A percentile compares a stretch with the other conserved stretches of the same genome.
phyloP scores from a whole-genome alignment of 2,797 vertebrate species.

The Apogon hyalosoma region DNA sequence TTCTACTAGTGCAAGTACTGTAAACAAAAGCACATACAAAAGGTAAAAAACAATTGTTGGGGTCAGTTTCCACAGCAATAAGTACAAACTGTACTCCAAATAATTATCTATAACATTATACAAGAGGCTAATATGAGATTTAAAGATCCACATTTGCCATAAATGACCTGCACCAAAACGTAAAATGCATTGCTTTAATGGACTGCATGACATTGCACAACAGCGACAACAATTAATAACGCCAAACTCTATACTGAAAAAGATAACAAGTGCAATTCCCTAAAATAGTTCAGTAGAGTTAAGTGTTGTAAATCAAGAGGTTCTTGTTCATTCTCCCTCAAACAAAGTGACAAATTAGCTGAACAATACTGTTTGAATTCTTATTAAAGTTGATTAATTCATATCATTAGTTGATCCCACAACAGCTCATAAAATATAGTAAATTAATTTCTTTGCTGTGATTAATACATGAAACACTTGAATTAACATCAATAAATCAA shows the following conservation, averaged over 20 bases:
- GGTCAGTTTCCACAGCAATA: constrained; percentile 3
- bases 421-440: constrained; percentile 85
- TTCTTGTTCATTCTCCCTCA: constrained; percentile 77
- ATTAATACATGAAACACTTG: constrained; percentile 89
- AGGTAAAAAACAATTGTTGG: neutral
- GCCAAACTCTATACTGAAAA: constrained; percentile 17
- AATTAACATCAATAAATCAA: constrained; percentile 89
- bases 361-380: constrained; percentile 89
- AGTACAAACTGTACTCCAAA: constrained; percentile 13
- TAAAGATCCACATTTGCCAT: constrained; percentile 3
- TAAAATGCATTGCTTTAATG: neutral
- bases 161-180: neutral
- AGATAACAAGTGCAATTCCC: constrained; percentile 39
- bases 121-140: constrained; percentile 6
- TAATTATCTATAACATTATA: constrained; percentile 8
- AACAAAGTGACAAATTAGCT: constrained; percentile 89
- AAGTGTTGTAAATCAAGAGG: constrained; percentile 79
- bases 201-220: constrained; percentile 8
- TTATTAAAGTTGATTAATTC: constrained; percentile 92
- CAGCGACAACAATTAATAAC: constrained; percentile 7
- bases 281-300: constrained; percentile 63
- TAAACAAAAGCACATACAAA: constrained; percentile 34
- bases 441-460: constrained; percentile 86
- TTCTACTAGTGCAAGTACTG: constrained; percentile 23
- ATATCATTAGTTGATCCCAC: constrained; percentile 86